Conservation (phyloP, 2,113 vertebrate species). For the Phainopepla nitens region DNA sequence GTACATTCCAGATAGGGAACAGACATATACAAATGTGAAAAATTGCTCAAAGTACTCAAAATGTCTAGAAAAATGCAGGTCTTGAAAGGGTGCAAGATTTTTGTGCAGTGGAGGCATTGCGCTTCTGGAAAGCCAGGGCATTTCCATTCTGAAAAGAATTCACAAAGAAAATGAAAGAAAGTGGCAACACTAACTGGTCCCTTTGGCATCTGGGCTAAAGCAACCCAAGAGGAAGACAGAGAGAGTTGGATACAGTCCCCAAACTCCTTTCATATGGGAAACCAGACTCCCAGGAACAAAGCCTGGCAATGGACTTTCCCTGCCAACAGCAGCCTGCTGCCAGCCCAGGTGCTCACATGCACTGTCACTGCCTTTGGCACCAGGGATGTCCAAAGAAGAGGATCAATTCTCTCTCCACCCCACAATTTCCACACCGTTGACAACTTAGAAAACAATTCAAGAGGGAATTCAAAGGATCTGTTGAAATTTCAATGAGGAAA, state of each 20-base stretch:
- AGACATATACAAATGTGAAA: neutral
- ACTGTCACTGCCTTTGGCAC: conserved; percentile 32
- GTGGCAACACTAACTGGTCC: neutral
- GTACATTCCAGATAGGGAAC: neutral
- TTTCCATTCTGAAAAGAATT: neutral
- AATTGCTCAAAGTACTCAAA: neutral
- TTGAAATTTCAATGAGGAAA: conserved; percentile 52
- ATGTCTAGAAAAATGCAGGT: neutral
- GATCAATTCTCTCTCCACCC: conserved; percentile 38
- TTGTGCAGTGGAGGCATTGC: neutral
- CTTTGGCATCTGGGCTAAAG: neutral
- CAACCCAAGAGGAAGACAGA: neutral
- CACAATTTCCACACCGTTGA: conserved; percentile 50
- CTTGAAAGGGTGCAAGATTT: neutral
- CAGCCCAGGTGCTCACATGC: conserved; percentile 49
- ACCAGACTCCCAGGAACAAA: conserved; percentile 37
- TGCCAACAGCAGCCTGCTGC: conserved; percentile 27
- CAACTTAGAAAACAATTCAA: conserved; percentile 49
- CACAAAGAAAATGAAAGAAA: neutral
- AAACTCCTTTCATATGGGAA: conserved; percentile 27
- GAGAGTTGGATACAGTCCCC: neutral
- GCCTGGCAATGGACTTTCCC: neutral
- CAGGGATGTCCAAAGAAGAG: conserved; percentile 21
- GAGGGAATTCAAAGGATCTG: conserved; percentile 63
- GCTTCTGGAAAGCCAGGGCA: neutral